These are phyloP conservation scores for Siniperca scherzeri DNA, from an alignment of 2,797 vertebrate species.

Conservation along the genomic window DNA sequence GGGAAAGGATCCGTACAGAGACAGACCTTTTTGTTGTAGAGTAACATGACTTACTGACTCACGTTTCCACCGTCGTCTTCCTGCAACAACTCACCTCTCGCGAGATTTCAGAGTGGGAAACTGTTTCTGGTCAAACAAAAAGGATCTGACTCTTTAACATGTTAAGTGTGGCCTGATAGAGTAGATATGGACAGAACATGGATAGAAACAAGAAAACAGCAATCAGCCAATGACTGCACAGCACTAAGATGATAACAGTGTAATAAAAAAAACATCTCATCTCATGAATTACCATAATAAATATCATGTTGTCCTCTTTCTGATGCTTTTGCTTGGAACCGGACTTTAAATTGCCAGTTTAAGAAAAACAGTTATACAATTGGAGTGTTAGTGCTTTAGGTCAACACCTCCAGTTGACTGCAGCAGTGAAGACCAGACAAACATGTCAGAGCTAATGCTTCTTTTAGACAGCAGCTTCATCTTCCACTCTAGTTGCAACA, in stretches of 20 bases:
- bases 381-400: background rate
- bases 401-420: background rate
- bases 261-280: background rate
- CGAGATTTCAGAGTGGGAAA: no score
- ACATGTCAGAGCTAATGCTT: slow-evolving; percentile 29
- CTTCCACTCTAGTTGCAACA: slow-evolving; percentile 18
- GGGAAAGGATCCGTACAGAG: no score
- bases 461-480: slow-evolving; percentile 18
- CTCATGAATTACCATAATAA: background rate
- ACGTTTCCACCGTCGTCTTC: no score
- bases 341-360: background rate
- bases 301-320: background rate
- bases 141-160: no score
- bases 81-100: no score
- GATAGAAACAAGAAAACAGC: background rate
- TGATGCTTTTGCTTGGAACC: background rate
- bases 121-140: no score
- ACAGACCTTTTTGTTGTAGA: no score
- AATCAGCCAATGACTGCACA: background rate
- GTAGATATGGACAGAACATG: background rate
- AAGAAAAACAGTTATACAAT: background rate
- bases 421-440: slow-evolving; percentile 8
- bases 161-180: no score
- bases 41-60: no score
- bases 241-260: no score